These are phyloP conservation scores for Macroramphosus scolopax DNA, from an alignment of 2,797 vertebrate genomes.

Conservation along the genomic window DNA sequence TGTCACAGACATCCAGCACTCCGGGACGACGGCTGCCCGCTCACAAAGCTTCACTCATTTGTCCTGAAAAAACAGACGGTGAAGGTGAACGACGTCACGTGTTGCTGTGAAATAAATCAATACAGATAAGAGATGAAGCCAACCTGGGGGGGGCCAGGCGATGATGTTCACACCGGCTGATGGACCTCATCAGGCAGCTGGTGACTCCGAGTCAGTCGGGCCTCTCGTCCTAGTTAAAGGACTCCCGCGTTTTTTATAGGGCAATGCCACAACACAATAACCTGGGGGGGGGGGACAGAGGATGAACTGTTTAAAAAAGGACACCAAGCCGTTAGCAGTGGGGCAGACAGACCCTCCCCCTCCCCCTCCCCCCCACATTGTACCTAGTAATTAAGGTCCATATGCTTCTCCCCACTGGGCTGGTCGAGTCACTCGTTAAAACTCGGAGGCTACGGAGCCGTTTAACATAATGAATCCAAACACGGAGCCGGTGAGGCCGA, in stretches of 20 bases:
- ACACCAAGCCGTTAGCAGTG: conserved; percentile 35
- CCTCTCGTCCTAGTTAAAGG: conserved; percentile 60
- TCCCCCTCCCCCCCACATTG: too few relatives aligned
- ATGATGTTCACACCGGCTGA: conserved; percentile 10
- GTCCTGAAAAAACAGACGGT: conserved; percentile 39
- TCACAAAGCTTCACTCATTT: conserved; percentile 57
- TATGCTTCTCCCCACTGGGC: conserved; percentile 51
- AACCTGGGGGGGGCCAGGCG: too few relatives aligned
- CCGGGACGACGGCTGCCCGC: conserved; percentile 78
- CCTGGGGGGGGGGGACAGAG: conserved; percentile 16
- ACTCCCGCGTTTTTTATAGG: conserved; percentile 45
- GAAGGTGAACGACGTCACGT: too few relatives aligned
- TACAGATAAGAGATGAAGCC: too few relatives aligned
- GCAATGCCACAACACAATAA: conserved; percentile 39
- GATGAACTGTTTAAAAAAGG: conserved; percentile 27
- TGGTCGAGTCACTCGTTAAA: conserved; percentile 34
- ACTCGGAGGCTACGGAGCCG: conserved; percentile 2
- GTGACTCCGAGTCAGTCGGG: conserved; percentile 29
- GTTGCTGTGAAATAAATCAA: too few relatives aligned
- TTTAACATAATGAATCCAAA: background rate
- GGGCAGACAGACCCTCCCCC: conserved; percentile 7
- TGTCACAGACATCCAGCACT: conserved; percentile 86
- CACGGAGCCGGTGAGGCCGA: conserved; percentile 10
- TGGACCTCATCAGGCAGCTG: conserved; percentile 6
- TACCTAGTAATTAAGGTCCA: conserved; percentile 55